Percentiles rank a stretch among this genome's conserved stretches.
Conservation (phyloP, 92 coral and sea anemone species). For the Nematostella vectensis region DNA sequence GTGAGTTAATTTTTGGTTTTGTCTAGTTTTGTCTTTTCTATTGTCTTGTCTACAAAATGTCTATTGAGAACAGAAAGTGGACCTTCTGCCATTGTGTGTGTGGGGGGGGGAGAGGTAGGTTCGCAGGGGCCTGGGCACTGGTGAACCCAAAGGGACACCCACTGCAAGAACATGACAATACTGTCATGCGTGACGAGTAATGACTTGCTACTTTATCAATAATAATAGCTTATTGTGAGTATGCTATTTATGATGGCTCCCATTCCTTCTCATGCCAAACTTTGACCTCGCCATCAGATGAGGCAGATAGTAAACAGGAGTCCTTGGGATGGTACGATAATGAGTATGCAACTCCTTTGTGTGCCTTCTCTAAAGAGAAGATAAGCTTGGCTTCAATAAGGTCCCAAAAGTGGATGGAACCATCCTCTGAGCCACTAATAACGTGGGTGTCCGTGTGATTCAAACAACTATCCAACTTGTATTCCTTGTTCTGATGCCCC, state of each 20-base stretch:
- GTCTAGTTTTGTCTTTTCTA: too few relatives aligned
- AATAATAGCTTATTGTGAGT: too few relatives aligned
- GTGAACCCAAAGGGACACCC: too few relatives aligned
- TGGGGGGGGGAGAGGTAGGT: too few relatives aligned
- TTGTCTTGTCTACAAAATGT: too few relatives aligned
- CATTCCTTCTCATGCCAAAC: constrained; percentile 77
- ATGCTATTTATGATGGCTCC: constrained; percentile 28
- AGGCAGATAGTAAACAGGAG: constrained; percentile 68
- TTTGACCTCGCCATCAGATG: constrained; percentile 91
- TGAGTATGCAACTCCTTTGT: constrained; percentile 63
- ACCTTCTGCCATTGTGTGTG: too few relatives aligned
- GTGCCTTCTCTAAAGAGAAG: constrained; percentile 68
- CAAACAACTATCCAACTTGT: constrained; percentile 88
- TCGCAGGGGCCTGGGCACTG: too few relatives aligned
- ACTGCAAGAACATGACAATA: too few relatives aligned
- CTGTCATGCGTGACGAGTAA: too few relatives aligned
- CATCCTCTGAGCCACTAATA: constrained; percentile 92
- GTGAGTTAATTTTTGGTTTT: too few relatives aligned
- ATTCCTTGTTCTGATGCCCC: constrained; percentile 87
- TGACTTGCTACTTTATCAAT: too few relatives aligned
- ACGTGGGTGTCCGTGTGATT: constrained; percentile 83
- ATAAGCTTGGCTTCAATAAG: constrained; percentile 85
- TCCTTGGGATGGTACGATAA: constrained; percentile 81
- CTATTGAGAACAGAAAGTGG: too few relatives aligned
- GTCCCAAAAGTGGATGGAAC: constrained; percentile 86